Conservation (phyloP, 2,888 invertebrate genomes). For the Hydroisotoma schaefferi region DNA sequence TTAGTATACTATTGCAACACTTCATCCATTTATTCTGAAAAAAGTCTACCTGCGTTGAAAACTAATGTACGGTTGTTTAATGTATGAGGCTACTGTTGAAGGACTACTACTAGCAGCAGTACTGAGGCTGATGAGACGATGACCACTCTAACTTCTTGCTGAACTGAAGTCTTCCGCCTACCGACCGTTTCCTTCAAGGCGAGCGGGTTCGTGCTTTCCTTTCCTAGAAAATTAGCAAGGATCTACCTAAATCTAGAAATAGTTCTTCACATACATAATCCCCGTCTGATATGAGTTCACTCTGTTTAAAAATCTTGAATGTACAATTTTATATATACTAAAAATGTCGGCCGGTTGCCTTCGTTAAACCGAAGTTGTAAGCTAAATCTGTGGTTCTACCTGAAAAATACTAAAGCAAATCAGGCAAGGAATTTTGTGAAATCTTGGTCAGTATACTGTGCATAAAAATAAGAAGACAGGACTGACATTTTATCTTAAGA, state of each 20-base stretch:
- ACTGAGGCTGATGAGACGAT: not conserved
- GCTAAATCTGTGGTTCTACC: no score
- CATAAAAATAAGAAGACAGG: no score
- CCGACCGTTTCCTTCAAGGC: not conserved
- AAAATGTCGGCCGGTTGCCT: no score
- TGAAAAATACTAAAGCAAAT: no score
- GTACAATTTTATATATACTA: not conserved
- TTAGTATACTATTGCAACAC: not conserved
- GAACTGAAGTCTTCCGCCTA: not conserved
- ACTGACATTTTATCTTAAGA: no score
- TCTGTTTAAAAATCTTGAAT: no score
- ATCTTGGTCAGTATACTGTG: no score
- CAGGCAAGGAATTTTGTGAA: no score
- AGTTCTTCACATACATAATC: not conserved
- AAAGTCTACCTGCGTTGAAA: conserved; percentile 11
- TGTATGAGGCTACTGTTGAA: conserved; percentile 3
- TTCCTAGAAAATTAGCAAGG: not conserved
- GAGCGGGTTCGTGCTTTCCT: not conserved
- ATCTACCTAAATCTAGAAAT: not conserved
- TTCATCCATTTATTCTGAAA: conserved; percentile 14
- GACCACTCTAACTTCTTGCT: not conserved
- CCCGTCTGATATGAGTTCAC: no score
- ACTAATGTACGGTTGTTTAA: conserved; percentile 12
- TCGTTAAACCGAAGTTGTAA: no score
- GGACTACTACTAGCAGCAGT: not conserved